Evolutionary conservation across 2,113 vertebrate genomes (phyloP).

Genomic region (Electrona antarctica): DNA sequence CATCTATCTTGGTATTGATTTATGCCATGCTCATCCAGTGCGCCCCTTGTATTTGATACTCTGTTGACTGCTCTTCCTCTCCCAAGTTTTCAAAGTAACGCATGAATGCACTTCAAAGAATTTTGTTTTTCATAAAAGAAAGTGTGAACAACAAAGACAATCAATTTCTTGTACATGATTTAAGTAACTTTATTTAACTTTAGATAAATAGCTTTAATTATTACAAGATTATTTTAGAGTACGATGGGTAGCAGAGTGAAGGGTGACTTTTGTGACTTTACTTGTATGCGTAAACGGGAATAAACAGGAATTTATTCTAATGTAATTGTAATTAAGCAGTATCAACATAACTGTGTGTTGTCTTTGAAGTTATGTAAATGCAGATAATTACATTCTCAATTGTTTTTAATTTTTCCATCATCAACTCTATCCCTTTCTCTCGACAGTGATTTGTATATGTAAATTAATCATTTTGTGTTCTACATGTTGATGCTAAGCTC

Average conservation of each 20-base stretch:
- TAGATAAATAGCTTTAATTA: no score
- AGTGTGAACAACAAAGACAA: no score
- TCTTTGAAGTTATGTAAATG: background rate
- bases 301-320: background rate
- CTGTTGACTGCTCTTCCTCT: background rate
- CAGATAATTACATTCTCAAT: conserved; percentile 15
- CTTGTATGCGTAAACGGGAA: background rate
- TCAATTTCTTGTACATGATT: no score
- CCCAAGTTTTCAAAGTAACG: background rate
- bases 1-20: conserved; percentile 58
- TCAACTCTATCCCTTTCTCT: conserved; percentile 9
- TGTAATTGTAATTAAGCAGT: background rate
- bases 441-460: conserved; percentile 18
- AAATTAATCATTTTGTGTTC: conserved; percentile 34
- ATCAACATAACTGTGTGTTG: background rate
- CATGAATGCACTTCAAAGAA: background rate
- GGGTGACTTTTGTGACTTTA: background rate
- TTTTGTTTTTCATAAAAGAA: background rate
- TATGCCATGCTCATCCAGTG: conserved; percentile 16
- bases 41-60: conserved; percentile 15
- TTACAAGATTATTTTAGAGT: no score
- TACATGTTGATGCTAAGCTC: conserved; percentile 22
- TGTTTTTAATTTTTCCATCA: background rate
- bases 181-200: no score
- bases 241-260: background rate